Percentiles rank a stretch among this genome's conserved stretches.
Conservation (phyloP, 2,113 vertebrate genomes). For the Cyanistes caeruleus region DNA sequence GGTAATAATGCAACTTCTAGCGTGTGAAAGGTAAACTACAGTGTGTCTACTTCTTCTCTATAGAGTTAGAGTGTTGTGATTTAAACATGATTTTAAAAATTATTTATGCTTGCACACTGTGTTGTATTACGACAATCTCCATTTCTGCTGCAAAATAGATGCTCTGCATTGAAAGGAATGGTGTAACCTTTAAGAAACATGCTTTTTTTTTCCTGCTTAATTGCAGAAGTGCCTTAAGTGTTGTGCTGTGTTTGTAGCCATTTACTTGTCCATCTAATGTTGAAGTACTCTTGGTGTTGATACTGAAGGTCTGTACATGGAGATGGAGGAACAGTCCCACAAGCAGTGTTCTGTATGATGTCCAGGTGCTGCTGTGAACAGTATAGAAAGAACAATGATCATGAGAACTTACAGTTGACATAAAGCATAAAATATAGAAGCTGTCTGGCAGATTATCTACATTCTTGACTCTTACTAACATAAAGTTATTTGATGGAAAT, state of each 20-base stretch:
- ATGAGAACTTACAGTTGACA: not conserved
- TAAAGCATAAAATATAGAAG: not conserved
- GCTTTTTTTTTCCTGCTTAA: not conserved
- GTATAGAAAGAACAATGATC: not conserved
- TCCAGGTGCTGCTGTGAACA: not conserved
- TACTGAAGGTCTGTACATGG: not conserved
- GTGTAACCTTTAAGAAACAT: not conserved
- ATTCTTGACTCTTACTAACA: not conserved
- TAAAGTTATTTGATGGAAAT: not conserved
- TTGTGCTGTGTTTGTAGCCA: not conserved
- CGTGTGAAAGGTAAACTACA: not conserved
- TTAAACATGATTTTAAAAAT: not conserved
- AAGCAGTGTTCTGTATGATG: not conserved
- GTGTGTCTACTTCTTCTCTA: not conserved
- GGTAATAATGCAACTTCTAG: slow-evolving; percentile 77
- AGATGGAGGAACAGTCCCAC: not conserved
- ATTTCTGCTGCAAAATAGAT: not conserved
- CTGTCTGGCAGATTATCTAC: not conserved
- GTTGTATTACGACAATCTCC: not conserved
- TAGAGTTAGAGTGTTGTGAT: not conserved
- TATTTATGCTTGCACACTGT: not conserved
- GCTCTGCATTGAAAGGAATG: not conserved
- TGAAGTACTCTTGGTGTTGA: not conserved
- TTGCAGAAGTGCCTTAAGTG: not conserved
- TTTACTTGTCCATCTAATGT: not conserved